These are phyloP conservation scores for Goniozus legneri DNA, from an alignment of 1,140 invertebrate species.

Conservation along the genomic window DNA sequence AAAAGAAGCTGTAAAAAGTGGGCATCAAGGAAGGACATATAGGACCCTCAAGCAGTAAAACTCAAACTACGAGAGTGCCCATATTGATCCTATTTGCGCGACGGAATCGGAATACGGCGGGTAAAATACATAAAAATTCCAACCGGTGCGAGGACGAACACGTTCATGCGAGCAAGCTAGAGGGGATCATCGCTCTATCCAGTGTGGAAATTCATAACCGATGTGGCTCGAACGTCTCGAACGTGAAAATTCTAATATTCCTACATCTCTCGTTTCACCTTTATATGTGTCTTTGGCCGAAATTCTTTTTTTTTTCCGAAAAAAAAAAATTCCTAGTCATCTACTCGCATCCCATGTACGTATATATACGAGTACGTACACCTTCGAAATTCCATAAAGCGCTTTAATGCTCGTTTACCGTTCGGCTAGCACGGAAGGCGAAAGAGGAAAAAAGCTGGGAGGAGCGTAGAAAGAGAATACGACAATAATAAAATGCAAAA, in stretches of 20 bases:
- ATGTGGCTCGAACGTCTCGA: too few relatives aligned
- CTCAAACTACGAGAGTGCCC: neutral
- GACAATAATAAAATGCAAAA: too few relatives aligned
- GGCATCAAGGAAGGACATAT: neutral
- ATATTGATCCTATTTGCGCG: slow-evolving; percentile 23
- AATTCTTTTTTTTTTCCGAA: slow-evolving; percentile 4
- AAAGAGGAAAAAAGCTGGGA: too few relatives aligned
- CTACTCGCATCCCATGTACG: neutral
- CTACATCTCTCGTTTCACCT: too few relatives aligned
- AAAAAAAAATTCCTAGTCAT: slow-evolving; percentile 7
- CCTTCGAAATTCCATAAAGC: too few relatives aligned
- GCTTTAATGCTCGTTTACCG: too few relatives aligned
- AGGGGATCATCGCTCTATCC: too few relatives aligned
- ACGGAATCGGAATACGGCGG: slow-evolving; percentile 13
- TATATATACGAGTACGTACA: neutral
- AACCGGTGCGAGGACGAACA: neutral
- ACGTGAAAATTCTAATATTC: too few relatives aligned
- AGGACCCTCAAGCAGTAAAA: slow-evolving; percentile 12
- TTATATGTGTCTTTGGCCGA: too few relatives aligned
- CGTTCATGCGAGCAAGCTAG: too few relatives aligned
- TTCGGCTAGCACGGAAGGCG: too few relatives aligned
- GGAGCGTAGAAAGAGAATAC: too few relatives aligned
- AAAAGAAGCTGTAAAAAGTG: neutral
- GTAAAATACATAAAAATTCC: slow-evolving; percentile 21
- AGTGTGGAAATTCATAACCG: neutral